Evolutionary conservation across 2,888 invertebrate genomes (phyloP).

Genomic region (Cryptocheilus praepositus): DNA sequence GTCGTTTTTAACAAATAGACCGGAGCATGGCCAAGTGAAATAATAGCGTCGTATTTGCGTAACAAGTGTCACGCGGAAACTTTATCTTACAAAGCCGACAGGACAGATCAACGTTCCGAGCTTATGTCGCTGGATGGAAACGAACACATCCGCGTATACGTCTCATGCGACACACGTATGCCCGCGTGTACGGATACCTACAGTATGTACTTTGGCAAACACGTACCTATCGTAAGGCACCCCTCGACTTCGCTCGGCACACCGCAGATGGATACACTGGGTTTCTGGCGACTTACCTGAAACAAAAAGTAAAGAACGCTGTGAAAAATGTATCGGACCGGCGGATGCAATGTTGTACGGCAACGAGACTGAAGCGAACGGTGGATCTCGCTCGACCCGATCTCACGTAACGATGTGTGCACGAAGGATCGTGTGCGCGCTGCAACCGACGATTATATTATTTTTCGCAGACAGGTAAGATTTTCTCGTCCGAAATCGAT

Average conservation of each 20-base stretch:
- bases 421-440: no score
- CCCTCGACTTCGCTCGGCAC: slow-evolving; percentile 23
- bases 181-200: background rate
- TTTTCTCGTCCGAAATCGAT: slow-evolving; percentile 37
- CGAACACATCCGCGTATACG: slow-evolving; percentile 49
- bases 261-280: slow-evolving; percentile 25
- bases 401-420: no score
- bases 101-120: slow-evolving; percentile 62
- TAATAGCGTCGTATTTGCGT: slow-evolving; percentile 65
- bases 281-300: slow-evolving; percentile 58
- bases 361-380: no score
- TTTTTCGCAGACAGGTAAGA: slow-evolving; percentile 1
- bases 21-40: slow-evolving; percentile 41
- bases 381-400: no score
- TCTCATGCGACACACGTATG: slow-evolving; percentile 33
- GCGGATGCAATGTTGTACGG: no score
- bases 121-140: slow-evolving; percentile 53
- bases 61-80: slow-evolving; percentile 63
- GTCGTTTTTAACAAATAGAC: slow-evolving; percentile 48
- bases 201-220: background rate
- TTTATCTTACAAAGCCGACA: slow-evolving; percentile 66
- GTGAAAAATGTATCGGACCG: slow-evolving; percentile 9
- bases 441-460: no score
- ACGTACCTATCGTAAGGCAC: slow-evolving; percentile 7
- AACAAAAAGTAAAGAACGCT: slow-evolving; percentile 49